These are phyloP conservation scores for Bujurquina vittata DNA, from an alignment of 2,113 vertebrate genomes.

Conservation along the genomic window DNA sequence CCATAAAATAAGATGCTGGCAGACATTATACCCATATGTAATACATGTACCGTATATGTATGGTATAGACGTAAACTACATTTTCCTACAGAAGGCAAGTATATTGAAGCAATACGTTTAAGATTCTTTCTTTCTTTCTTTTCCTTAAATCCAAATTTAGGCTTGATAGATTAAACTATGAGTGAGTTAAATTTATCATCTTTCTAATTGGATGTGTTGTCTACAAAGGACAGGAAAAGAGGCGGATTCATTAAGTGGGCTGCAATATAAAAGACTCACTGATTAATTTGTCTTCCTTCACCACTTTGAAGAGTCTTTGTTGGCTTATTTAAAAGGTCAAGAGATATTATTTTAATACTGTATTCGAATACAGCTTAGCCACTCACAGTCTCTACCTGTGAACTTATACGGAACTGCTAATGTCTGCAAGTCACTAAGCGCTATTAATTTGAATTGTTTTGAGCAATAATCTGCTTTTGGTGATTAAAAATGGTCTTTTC, in stretches of 20 bases:
- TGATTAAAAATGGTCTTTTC: slow-evolving; percentile 11
- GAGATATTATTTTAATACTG: background rate
- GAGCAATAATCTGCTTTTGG: slow-evolving; percentile 11
- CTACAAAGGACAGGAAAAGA: background rate
- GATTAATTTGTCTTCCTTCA: background rate
- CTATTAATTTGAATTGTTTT: background rate
- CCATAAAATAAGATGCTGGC: background rate
- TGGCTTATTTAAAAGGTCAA: slow-evolving; percentile 26
- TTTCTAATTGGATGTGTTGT: slow-evolving; percentile 27
- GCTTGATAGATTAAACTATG: slow-evolving; percentile 17
- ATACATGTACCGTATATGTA: too few relatives aligned
- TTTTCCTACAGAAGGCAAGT: background rate
- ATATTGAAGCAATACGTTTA: background rate
- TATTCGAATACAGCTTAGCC: background rate
- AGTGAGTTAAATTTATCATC: slow-evolving; percentile 14
- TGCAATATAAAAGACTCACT: background rate
- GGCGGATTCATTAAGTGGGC: background rate
- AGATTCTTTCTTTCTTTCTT: background rate
- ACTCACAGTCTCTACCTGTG: background rate
- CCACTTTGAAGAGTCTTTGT: slow-evolving; percentile 3
- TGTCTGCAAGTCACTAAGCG: background rate
- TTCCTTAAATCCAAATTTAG: background rate
- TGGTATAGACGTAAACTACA: background rate
- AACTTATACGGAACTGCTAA: background rate
- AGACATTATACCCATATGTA: too few relatives aligned